Percentiles rank a stretch among this genome's conserved stretches.
Conservation (phyloP, 2,888 invertebrate genomes). For the Acleris emargana region DNA sequence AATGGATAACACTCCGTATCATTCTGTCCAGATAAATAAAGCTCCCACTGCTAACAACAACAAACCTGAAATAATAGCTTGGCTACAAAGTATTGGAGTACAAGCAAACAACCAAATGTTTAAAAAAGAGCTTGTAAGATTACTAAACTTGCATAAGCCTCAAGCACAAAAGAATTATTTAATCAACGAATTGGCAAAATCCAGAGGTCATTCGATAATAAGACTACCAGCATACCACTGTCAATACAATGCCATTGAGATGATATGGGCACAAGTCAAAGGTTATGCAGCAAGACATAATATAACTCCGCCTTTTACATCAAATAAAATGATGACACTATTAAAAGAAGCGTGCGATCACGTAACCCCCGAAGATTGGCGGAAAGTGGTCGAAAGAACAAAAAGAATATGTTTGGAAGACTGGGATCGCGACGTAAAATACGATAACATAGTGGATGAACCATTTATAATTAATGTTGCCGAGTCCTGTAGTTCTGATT, state of each 20-base stretch:
- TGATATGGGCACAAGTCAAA: conserved; percentile 38
- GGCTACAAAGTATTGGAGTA: conserved; percentile 38
- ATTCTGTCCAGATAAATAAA: conserved; percentile 39
- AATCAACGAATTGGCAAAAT: conserved; percentile 38
- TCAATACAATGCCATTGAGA: conserved; percentile 39
- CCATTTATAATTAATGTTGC: conserved; percentile 4
- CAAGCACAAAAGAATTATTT: conserved; percentile 29
- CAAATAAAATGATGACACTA: conserved; percentile 26
- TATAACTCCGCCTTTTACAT: conserved; percentile 26
- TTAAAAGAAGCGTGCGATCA: conserved; percentile 17
- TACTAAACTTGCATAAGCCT: conserved; percentile 34
- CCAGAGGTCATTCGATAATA: conserved; percentile 36
- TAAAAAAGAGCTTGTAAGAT: conserved; percentile 36
- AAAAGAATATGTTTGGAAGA: neutral
- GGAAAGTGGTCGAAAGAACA: conserved; percentile 18
- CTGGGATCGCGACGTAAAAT: conserved; percentile 1
- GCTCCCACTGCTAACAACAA: conserved; percentile 28
- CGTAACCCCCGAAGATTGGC: conserved; percentile 19
- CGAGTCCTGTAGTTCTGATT: neutral
- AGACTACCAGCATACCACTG: conserved; percentile 40
- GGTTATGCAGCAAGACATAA: conserved; percentile 35
- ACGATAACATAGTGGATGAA: neutral
- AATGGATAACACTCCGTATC: conserved; percentile 41
- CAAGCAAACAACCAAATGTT: conserved; percentile 36
- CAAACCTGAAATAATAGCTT: conserved; percentile 35